Evolutionary conservation across 1,140 invertebrate species (phyloP), one percentile per base, ranked within the genome.

Genomic region (Chymomyza costata): DNA sequence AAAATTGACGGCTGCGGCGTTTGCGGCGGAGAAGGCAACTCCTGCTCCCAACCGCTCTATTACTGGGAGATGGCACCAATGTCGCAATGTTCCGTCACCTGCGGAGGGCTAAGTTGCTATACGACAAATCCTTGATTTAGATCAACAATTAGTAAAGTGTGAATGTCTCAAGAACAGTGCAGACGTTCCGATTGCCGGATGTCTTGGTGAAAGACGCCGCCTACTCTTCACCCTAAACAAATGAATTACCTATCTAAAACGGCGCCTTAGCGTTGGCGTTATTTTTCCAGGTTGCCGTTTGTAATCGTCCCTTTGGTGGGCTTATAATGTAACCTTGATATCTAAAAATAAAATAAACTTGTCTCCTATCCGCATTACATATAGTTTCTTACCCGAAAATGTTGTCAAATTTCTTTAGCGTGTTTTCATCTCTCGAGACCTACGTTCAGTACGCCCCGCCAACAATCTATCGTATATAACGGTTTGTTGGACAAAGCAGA

Each of bases 1-100:
- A 93, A 92, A 67, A 91, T 95, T 25, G 95, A 97, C 87, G 90
- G 90, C 52, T 97, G 95, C 76, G 95, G 95, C 1, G 91, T 96
- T 13, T 97, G 95, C 78, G 95, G 95, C 3, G 95, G 95, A 25
- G 93, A 97, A 84, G 94, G 95, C 35, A 92, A 91, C 44, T 90
- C 92, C 37, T 95, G 94, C 86, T 88, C 89, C 1, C 88, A 91
- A 64, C 90, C 91, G 37, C 86, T 92, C 38, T 96, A 95, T 87
- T 90, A 93, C 64, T 97, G 96, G 95, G 90, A 92, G 48, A 88
- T 94, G 38, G 91, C 93, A 35, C 91, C 92, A 44, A 91, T 92
- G 58, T 94, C 92, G 2, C 87, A 92, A 28, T 98, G 96, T 85
- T 95, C 94, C 10, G 92, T 91, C 48, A 93, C 94, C 35, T 97